phyloP scores from a whole-genome alignment of 2,113 vertebrate species.

The Hepsetus odoe region DNA sequence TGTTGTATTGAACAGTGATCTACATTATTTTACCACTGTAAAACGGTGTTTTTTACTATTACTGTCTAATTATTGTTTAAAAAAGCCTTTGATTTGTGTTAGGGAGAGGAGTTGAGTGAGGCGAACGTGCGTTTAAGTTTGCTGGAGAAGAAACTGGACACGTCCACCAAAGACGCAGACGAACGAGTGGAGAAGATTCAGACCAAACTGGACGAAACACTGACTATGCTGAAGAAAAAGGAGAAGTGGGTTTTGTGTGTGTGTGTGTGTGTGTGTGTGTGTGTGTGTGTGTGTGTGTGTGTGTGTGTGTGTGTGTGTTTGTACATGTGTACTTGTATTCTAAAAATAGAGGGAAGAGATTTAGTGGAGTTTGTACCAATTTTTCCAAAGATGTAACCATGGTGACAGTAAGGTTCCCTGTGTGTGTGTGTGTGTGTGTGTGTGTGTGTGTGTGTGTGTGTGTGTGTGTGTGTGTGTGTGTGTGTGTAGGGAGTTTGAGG shows the following conservation, averaged over 20 bases:
- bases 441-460: background rate
- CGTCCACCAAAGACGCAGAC: slow-evolving; percentile 88
- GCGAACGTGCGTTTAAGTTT: slow-evolving; percentile 90
- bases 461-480: no score
- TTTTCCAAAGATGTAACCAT: no score
- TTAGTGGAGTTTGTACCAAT: no score
- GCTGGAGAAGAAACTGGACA: slow-evolving; percentile 97
- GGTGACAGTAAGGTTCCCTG: no score
- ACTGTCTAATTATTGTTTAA: no score
- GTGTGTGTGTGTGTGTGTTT: background rate
- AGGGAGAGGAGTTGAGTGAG: slow-evolving; percentile 96
- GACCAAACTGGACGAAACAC: slow-evolving; percentile 87
- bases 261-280: slow-evolving; percentile 57
- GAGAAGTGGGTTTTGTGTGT: slow-evolving; percentile 82
- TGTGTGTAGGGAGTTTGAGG: slow-evolving; percentile 91
- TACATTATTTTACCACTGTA: no score
- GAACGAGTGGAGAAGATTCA: slow-evolving; percentile 95
- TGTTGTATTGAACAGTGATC: no score
- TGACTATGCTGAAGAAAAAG: slow-evolving; percentile 90
- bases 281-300: background rate
- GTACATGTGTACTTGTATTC: background rate
- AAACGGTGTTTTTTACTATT: no score
- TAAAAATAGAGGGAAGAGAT: no score
- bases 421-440: slow-evolving; percentile 61
- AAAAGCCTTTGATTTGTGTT: no score